Percentiles rank a stretch among this genome's conserved stretches.
Conservation (phyloP, 30 jellyfish, hydroid and myxozoan genomes). For the Catostylus mosaicus region DNA sequence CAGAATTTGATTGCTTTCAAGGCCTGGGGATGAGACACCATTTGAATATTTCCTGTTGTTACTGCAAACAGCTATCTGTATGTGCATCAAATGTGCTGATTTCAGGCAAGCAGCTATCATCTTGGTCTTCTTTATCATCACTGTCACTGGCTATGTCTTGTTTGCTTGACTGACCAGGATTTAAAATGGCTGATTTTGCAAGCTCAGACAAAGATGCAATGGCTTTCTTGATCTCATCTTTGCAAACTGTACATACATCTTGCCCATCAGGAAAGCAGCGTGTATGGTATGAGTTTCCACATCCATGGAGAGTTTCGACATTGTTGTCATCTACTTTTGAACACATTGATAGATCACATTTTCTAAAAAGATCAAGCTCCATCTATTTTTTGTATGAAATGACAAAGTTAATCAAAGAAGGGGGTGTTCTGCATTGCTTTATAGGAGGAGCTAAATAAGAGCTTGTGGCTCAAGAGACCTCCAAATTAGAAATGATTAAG, state of each 20-base stretch:
- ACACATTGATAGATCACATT: slow-evolving; percentile 24
- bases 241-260: slow-evolving; percentile 1
- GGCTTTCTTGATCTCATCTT: slow-evolving; percentile 17
- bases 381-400: neutral
- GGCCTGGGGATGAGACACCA: slow-evolving; percentile 29
- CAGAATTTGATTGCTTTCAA: too few relatives aligned
- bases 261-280: slow-evolving; percentile 8
- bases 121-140: neutral
- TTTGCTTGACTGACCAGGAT: neutral
- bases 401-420: neutral
- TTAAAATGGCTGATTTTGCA: neutral
- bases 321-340: neutral
- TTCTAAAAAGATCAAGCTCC: slow-evolving; percentile 14
- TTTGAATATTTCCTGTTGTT: slow-evolving; percentile 10
- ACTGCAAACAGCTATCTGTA: slow-evolving; percentile 4
- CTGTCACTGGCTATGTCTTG: neutral
- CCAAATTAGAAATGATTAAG: too few relatives aligned
- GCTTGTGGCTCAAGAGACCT: too few relatives aligned
- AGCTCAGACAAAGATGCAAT: neutral
- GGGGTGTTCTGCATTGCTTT: too few relatives aligned
- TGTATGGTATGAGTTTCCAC: slow-evolving; percentile 20
- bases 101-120: neutral
- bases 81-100: neutral
- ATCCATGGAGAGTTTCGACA: slow-evolving; percentile 7
- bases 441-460: too few relatives aligned